Base-by-base conservation (phyloP, 2,888 invertebrate genomes). In the Neocrepidodera transversa region DNA sequence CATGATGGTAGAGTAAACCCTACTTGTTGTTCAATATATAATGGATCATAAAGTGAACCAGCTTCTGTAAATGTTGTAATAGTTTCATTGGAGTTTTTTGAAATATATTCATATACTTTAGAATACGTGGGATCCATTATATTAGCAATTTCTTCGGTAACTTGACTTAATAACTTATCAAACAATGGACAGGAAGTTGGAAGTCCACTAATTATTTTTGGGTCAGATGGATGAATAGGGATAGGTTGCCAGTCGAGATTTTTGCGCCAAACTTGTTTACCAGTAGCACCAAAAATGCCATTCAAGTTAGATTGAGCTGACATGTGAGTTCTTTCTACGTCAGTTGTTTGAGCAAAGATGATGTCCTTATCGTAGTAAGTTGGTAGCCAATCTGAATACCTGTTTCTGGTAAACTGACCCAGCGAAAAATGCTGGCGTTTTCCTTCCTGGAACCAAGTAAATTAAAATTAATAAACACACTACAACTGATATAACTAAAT, bases 321-420 rank as follows among this genome's bases (percentile, higher is more conserved):
- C 89, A 92, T 92, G 7, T 94, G 79, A 0, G 94, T 92, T 23
- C 95, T 86, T 78, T 95, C 93, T 16, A 88, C 87, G 78, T 93
- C 91, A 0, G 93, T 92, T 48, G 92, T 90, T 54, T 82, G 79
- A 1, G 87, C 77, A 66, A 79, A 80, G 26, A 88, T 80, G 71
- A 85, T 80, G 18, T 82, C 76, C 16, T 74, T 76, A 6, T 81
- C 78, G 71, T 87, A 89, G 4, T 68, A 71, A 1, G 74, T 68
- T 28, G 80, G 79, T 7, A 87, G 60, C 36, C 87, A 81, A 69
- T 85, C 80, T 32, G 79, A 75, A 76, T 93, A 93, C 13, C 90
- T 83, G 47, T 82, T 77, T 17, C 90, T 80, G 1, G 93, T 74
- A 85, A 86, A 92, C 72, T 85, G 78, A 1, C 93, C 93, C 2